Evolutionary conservation across 2,888 invertebrate genomes (phyloP).

Genomic region (Chaetogeoica ovagalla): DNA sequence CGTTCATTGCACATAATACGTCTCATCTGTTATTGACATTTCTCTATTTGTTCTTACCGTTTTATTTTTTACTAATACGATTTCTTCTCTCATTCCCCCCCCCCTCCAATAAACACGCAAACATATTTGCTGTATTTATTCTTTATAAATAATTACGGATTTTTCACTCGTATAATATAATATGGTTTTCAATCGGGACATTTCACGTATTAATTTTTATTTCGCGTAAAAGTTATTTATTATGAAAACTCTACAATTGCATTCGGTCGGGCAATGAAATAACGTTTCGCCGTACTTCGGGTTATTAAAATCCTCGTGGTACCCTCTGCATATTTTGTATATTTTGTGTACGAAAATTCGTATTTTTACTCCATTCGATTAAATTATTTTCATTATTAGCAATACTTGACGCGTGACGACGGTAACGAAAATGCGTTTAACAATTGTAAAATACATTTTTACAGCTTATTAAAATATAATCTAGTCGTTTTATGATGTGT

Average conservation of each 20-base stretch:
- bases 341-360: background rate
- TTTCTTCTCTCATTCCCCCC: background rate
- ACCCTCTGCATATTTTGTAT: background rate
- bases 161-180: background rate
- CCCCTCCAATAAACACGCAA: too few species aligned
- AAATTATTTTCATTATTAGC: background rate
- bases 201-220: too few species aligned
- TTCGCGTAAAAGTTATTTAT: background rate
- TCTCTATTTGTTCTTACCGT: slow-evolving; percentile 12
- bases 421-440: too few species aligned
- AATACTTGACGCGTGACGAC: too few species aligned
- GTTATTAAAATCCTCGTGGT: background rate
- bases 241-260: background rate
- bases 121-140: background rate
- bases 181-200: too few species aligned
- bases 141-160: background rate
- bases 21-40: slow-evolving; percentile 16
- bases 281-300: background rate
- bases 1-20: background rate
- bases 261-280: background rate
- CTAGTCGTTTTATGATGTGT: too few species aligned
- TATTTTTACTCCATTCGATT: slow-evolving; percentile 1
- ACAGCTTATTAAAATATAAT: too few species aligned
- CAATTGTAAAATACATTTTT: too few species aligned
- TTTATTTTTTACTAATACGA: background rate